Conservation (phyloP, 2,888 invertebrate species). For the Archips xylosteana region DNA sequence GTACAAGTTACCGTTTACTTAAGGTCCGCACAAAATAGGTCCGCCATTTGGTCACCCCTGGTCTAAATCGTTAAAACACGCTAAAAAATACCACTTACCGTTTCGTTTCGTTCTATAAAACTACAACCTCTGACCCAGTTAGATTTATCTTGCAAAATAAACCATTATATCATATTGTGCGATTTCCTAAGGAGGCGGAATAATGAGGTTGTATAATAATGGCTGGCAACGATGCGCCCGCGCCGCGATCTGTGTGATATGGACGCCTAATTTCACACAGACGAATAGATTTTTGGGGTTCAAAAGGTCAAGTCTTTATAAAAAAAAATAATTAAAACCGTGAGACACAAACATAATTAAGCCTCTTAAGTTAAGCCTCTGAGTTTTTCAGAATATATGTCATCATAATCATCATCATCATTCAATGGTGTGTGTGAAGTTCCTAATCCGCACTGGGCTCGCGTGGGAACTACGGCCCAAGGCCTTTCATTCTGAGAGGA, state of each 20-base stretch:
- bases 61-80: not conserved
- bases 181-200: constrained; percentile 33
- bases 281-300: constrained; percentile 59
- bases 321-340: too few species aligned
- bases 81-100: not conserved
- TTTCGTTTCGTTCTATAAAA: constrained; percentile 6
- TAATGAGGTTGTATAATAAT: constrained; percentile 16
- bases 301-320: constrained; percentile 42
- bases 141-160: constrained; percentile 32
- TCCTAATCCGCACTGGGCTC: too few species aligned
- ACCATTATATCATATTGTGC: constrained; percentile 28
- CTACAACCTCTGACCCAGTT: constrained; percentile 29
- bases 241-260: constrained; percentile 48
- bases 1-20: too few species aligned
- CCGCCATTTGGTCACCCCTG: too few species aligned
- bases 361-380: too few species aligned
- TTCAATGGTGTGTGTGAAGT: too few species aligned
- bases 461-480: too few species aligned
- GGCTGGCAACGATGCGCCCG: constrained; percentile 15
- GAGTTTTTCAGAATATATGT: too few species aligned
- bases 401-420: too few species aligned
- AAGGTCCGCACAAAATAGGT: too few species aligned
- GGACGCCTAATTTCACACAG: constrained; percentile 55
- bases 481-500: too few species aligned
- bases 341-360: too few species aligned